Evolutionary conservation across 2,113 vertebrate genomes (phyloP).

Genomic region (Nothocercus julius): DNA sequence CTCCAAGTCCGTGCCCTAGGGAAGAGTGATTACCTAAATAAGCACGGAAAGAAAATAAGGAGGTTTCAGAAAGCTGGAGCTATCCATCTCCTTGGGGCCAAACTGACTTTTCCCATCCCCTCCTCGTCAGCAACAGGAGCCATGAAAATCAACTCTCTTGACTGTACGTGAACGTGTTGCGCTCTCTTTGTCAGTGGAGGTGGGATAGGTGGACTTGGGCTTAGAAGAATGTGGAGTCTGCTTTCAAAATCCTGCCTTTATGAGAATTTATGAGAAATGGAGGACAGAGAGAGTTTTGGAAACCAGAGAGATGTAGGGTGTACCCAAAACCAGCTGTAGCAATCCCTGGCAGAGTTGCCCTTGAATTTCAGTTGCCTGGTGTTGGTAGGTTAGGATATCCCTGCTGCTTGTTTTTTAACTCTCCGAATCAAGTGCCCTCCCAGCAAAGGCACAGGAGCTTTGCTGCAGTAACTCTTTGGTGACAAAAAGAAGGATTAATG

Average conservation of each 20-base stretch:
- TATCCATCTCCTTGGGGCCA: not conserved
- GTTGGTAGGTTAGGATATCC: not conserved
- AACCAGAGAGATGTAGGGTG: not conserved
- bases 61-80: not conserved
- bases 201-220: not conserved
- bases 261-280: not conserved
- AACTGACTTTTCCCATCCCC: not conserved
- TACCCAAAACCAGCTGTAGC: not conserved
- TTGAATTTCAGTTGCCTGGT: not conserved
- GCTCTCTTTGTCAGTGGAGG: not conserved
- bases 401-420: not conserved
- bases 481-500: not conserved
- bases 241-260: not conserved
- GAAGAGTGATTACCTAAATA: conserved; percentile 25
- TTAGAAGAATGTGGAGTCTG: not conserved
- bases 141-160: not conserved
- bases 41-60: conserved; percentile 10
- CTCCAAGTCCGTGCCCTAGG: not conserved
- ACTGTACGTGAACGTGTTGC: not conserved
- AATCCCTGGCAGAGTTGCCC: not conserved
- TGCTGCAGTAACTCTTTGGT: not conserved
- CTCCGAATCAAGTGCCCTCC: not conserved
- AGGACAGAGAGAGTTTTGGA: not conserved
- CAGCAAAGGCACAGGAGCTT: not conserved
- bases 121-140: not conserved